Evolutionary conservation across 2,888 invertebrate species (phyloP).

Genomic region (Temnothorax unifasciatus): DNA sequence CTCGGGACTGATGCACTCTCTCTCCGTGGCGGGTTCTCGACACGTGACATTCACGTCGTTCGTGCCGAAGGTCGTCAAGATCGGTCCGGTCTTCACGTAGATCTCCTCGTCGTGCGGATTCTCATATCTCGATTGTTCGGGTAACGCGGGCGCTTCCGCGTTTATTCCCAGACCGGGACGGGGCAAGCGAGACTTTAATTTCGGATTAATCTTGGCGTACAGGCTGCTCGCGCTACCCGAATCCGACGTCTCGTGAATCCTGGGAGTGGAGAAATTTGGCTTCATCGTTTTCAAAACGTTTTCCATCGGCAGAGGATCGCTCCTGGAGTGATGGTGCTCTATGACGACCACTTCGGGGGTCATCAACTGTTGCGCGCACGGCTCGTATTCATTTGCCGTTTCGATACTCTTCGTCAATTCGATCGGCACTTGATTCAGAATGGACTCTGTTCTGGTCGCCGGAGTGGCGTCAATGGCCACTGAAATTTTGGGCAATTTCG

Average conservation of each 20-base stretch:
- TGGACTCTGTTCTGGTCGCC: constrained; percentile 90
- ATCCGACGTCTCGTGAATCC: constrained; percentile 82
- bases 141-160: constrained; percentile 49
- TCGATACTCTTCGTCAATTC: constrained; percentile 89
- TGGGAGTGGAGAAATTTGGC: constrained; percentile 82
- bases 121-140: constrained; percentile 39
- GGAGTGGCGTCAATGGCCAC: constrained; percentile 94
- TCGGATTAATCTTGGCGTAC: constrained; percentile 84
- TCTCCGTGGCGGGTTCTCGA: constrained; percentile 86
- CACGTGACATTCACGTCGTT: constrained; percentile 92
- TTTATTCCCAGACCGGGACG: constrained; percentile 61
- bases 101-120: constrained; percentile 70
- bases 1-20: constrained; percentile 88
- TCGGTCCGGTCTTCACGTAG: constrained; percentile 78
- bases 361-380: constrained; percentile 66
- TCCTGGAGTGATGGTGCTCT: constrained; percentile 85
- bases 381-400: constrained; percentile 65
- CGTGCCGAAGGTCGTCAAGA: constrained; percentile 80
- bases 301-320: constrained; percentile 84
- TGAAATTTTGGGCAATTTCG: constrained; percentile 90
- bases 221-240: constrained; percentile 84
- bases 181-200: constrained; percentile 80
- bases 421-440: constrained; percentile 92
- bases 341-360: constrained; percentile 83
- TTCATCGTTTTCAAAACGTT: constrained; percentile 81